A percentile compares a stretch with the other conserved stretches of the same genome.
Evolutionary conservation across 1,140 invertebrate genomes (phyloP).

Genomic region (Zaprionus vittiger): DNA sequence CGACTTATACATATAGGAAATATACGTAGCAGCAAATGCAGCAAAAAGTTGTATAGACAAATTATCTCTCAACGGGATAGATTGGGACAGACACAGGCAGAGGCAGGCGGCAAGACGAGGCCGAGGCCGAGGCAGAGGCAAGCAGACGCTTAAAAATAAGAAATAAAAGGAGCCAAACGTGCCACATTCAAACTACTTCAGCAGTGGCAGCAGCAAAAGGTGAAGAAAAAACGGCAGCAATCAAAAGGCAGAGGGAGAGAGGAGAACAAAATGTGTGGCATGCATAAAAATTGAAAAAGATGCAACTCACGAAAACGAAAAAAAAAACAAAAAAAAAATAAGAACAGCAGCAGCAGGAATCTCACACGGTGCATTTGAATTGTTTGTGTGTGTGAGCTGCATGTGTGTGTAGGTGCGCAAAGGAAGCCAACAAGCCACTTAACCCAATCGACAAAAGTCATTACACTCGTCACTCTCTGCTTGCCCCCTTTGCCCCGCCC

Average conservation of each 20-base stretch:
- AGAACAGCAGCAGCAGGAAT: slow-evolving; percentile 39
- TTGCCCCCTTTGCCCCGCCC: slow-evolving; percentile 11
- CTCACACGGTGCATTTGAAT: slow-evolving; percentile 66
- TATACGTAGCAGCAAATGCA: slow-evolving; percentile 30
- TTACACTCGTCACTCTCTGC: slow-evolving; percentile 78
- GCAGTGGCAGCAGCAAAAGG: slow-evolving; percentile 35
- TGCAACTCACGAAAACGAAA: slow-evolving; percentile 61
- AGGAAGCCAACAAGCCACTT: slow-evolving; percentile 82
- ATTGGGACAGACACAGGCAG: slow-evolving; percentile 24
- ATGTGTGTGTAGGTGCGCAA: slow-evolving; percentile 54
- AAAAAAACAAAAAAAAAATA: slow-evolving; percentile 2
- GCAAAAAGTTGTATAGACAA: slow-evolving; percentile 64
- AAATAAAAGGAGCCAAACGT: slow-evolving; percentile 57
- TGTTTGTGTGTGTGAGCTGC: slow-evolving; percentile 27
- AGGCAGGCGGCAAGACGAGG: too few relatives aligned
- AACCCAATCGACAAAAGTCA: slow-evolving; percentile 83
- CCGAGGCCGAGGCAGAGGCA: neutral
- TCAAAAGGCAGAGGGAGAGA: slow-evolving; percentile 31
- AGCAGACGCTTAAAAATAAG: slow-evolving; percentile 7
- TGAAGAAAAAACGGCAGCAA: slow-evolving; percentile 50
- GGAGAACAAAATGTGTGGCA: slow-evolving; percentile 64
- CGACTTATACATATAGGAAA: slow-evolving; percentile 37
- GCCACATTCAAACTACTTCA: slow-evolving; percentile 78
- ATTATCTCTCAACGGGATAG: slow-evolving; percentile 52
- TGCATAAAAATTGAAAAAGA: slow-evolving; percentile 78